Percentiles rank a stretch among this genome's conserved stretches.
Conservation (phyloP, 2,113 vertebrate genomes). For the Neopipo cinnamomea region DNA sequence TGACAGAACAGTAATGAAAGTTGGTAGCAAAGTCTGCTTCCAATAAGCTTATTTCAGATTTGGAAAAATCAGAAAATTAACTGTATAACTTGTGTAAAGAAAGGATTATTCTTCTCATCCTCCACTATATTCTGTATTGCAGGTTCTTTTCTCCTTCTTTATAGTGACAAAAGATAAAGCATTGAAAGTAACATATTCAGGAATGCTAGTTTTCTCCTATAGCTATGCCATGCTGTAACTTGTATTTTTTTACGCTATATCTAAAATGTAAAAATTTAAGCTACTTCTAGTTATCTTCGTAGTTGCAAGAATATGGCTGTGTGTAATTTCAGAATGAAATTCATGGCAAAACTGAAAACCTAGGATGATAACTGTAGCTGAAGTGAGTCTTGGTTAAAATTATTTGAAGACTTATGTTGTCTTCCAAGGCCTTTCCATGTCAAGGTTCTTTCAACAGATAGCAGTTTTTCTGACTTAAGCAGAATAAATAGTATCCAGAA, state of each 20-base stretch:
- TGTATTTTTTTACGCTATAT: neutral
- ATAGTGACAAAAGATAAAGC: neutral
- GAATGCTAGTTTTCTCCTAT: neutral
- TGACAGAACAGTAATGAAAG: neutral
- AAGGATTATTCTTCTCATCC: neutral
- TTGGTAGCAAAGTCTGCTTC: neutral
- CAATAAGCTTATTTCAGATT: neutral
- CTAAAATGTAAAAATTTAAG: neutral
- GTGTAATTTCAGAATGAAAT: neutral
- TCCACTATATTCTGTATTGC: neutral
- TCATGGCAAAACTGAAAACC: neutral
- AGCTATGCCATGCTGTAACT: neutral
- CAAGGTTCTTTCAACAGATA: neutral
- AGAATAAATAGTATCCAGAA: neutral
- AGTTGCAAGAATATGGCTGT: neutral
- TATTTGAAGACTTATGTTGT: neutral
- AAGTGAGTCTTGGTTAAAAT: neutral
- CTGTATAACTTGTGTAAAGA: neutral
- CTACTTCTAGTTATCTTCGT: neutral
- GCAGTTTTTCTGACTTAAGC: neutral
- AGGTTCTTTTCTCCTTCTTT: neutral
- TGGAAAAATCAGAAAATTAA: neutral
- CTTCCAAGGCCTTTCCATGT: neutral
- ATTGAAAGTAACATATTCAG: neutral
- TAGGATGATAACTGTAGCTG: neutral